A percentile compares a stretch with the other conserved stretches of the same genome.
These are phyloP conservation scores for Temnothorax longispinosus DNA, from an alignment of 1,140 invertebrate genomes.

Conservation along the genomic window DNA sequence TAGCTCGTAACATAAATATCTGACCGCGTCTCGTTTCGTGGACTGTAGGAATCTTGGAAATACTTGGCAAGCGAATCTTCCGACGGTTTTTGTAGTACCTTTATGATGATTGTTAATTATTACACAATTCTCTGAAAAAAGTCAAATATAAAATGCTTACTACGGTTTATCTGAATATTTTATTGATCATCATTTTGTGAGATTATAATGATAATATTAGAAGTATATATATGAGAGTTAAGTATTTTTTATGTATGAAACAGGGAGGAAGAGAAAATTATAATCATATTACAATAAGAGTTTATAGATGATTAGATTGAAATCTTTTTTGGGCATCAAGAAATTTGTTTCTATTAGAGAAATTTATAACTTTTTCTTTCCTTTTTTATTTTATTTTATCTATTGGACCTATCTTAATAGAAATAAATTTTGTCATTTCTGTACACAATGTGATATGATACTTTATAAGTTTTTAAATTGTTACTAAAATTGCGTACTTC, in stretches of 20 bases:
- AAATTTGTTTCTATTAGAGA: slow-evolving; percentile 1
- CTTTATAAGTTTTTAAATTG: neutral
- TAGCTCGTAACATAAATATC: slow-evolving; percentile 42
- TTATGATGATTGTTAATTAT: slow-evolving; percentile 30
- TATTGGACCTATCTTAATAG: neutral
- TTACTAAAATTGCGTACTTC: neutral
- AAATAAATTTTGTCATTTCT: neutral
- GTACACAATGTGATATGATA: neutral
- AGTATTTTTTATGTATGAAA: neutral
- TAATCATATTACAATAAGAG: neutral
- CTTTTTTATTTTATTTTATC: neutral
- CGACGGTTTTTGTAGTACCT: neutral
- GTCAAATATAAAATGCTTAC: neutral
- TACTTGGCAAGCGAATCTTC: neutral
- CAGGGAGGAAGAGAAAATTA: neutral
- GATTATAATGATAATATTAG: slow-evolving; percentile 16
- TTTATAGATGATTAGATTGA: neutral
- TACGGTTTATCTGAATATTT: neutral
- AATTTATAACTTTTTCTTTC: neutral
- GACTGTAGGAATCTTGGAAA: slow-evolving; percentile 44
- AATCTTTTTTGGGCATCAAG: neutral
- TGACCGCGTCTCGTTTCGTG: slow-evolving; percentile 27
- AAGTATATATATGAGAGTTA: neutral
- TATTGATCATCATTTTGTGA: slow-evolving; percentile 4
- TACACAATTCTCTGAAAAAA: neutral